Evolutionary conservation across 2,888 invertebrate species (phyloP).

Genomic region (Microplitis manilae): DNA sequence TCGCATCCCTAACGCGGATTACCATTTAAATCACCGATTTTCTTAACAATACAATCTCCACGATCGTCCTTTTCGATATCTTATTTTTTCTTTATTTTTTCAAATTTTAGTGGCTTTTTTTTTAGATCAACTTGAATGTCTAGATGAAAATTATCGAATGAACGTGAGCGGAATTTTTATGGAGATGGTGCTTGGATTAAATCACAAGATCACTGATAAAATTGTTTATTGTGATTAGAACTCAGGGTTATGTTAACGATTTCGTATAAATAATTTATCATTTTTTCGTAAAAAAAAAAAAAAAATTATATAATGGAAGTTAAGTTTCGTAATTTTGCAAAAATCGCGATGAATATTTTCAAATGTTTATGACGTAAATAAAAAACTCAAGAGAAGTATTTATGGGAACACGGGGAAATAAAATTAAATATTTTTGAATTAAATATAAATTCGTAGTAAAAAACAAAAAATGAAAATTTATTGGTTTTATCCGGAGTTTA

Average conservation of each 20-base stretch:
- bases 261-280: no score
- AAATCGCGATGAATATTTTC: no score
- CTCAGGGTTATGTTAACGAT: not conserved
- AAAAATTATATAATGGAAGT: no score
- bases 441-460: not conserved
- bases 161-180: not conserved
- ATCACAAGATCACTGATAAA: constrained; percentile 41
- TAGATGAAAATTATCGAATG: not conserved
- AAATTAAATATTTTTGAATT: constrained; percentile 8
- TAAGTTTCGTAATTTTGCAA: no score
- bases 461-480: not conserved
- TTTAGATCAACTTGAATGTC: not conserved
- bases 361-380: no score
- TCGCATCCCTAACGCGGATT: constrained; percentile 26
- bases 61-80: constrained; percentile 15
- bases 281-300: no score
- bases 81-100: constrained; percentile 16
- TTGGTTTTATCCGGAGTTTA: not conserved
- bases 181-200: constrained; percentile 29
- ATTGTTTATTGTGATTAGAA: constrained; percentile 41
- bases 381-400: not conserved
- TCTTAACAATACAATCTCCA: constrained; percentile 29
- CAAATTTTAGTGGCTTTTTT: not conserved
- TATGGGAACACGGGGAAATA: constrained; percentile 1
- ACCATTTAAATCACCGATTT: constrained; percentile 40